Evolutionary conservation across 1,140 invertebrate species (phyloP).

Genomic region (Aphaenogaster floridana): DNA sequence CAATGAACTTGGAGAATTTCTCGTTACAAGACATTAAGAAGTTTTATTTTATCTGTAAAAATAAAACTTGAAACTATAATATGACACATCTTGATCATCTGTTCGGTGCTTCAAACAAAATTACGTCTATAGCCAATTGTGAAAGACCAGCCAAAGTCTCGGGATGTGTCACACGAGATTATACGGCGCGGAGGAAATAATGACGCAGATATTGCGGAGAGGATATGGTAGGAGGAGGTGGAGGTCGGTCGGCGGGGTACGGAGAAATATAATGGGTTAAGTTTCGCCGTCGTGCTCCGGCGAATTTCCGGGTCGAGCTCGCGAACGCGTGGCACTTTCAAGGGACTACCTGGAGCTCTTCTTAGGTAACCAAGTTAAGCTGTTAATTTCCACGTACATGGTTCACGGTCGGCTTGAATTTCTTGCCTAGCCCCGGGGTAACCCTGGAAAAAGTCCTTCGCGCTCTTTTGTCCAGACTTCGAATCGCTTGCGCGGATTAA

Average conservation of each 20-base stretch:
- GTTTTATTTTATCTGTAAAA: too few relatives aligned
- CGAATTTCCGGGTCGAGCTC: conserved; percentile 78
- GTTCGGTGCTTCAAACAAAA: conserved; percentile 16
- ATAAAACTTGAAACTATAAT: not conserved
- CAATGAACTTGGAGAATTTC: not conserved
- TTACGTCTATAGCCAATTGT: conserved; percentile 40
- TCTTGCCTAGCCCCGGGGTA: conserved; percentile 63
- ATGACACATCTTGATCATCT: not conserved
- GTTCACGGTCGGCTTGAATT: conserved; percentile 74
- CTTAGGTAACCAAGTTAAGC: conserved; percentile 75
- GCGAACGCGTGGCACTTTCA: conserved; percentile 72
- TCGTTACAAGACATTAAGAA: not conserved
- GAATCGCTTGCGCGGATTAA: conserved; percentile 51
- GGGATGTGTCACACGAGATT: conserved; percentile 73
- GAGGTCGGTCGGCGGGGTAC: conserved; percentile 25
- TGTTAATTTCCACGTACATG: conserved; percentile 77
- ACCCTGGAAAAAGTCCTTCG: conserved; percentile 51
- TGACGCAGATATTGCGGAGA: conserved; percentile 74
- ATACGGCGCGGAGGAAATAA: conserved; percentile 76
- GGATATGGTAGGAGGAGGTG: conserved; percentile 48
- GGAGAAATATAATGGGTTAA: conserved; percentile 77
- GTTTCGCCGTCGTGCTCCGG: conserved; percentile 78
- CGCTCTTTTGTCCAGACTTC: conserved; percentile 37
- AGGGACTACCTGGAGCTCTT: conserved; percentile 71
- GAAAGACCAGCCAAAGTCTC: conserved; percentile 60